Evolutionary conservation across 2,113 vertebrate genomes (phyloP).

Genomic region (Vimba vimba): DNA sequence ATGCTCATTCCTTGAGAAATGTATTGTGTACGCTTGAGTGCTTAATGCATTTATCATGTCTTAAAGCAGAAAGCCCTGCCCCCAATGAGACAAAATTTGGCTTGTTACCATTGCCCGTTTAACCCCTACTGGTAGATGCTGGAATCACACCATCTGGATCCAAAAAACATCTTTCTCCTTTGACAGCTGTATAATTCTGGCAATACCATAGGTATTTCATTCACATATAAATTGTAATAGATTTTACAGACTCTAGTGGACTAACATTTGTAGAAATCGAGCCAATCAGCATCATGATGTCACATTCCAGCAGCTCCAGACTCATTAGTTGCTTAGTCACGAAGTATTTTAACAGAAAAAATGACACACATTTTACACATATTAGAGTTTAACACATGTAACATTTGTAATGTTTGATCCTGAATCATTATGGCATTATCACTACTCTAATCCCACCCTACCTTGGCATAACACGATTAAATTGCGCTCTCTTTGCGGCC

Average conservation of each 20-base stretch:
- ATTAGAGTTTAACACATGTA: not conserved
- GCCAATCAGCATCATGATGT: not conserved
- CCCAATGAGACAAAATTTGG: not conserved
- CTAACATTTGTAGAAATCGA: not conserved
- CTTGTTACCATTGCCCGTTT: not conserved
- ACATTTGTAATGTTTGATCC: constrained; percentile 14
- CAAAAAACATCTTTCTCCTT: not conserved
- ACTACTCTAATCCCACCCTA: not conserved
- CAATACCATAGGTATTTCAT: not conserved
- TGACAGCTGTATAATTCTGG: not conserved
- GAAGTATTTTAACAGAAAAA: not conserved
- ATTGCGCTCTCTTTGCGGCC: not conserved
- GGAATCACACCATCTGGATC: not conserved
- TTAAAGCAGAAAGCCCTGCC: not conserved
- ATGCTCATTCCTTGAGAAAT: not conserved
- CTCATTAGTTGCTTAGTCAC: not conserved
- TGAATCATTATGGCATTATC: constrained; percentile 5
- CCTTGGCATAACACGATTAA: not conserved
- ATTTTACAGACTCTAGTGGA: not conserved
- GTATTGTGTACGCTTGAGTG: not conserved
- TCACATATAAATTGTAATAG: not conserved
- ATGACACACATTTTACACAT: not conserved
- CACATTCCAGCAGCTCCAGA: not conserved
- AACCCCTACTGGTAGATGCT: not conserved
- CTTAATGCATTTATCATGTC: not conserved